Base-by-base conservation (phyloP, 2,113 vertebrate species). In the Cheilinus undulatus region DNA sequence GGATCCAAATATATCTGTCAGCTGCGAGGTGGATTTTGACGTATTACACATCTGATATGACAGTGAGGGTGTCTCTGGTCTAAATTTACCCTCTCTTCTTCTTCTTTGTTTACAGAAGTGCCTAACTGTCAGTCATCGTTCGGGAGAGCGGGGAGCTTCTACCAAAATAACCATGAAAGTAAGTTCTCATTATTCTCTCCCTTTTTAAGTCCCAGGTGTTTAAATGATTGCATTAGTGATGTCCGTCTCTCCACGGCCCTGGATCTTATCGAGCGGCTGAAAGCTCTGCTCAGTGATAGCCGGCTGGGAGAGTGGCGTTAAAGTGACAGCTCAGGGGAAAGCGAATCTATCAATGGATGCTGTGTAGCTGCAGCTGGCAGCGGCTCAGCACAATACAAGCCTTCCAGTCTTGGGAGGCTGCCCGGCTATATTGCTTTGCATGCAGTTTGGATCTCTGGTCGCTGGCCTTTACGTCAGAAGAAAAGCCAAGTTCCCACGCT, bases 61-160 rank as follows among this genome's bases (percentile, higher is more conserved):
- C 42, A 52, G 59, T 23, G 49, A 72, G 61, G 57, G 65, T 17
- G 58, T 48, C 62, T 73, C 56, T 66, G 46, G 43, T 73, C 85
- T 86, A 71, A 88, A 68, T 42, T 56, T 78, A 69, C 3, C 7
- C 19, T 0, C 30, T 27, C 53, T 0, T 60, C 67, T 67, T 36
- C 68, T 67, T 38, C 0, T 86, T 72, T 93, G 26, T 84, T 93
- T 86, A 30, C 94, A 99, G 97, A 98, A 96, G 97, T 98, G 96
- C 97, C 97, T 93, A 97, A 96, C 88, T 98, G 97, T 90, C 97
- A 97, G 93, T 97, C 96, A 30, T 94, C 95, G 0, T 98, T 96
- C 76, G 92, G 96, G 83, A 94, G 94, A 89, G 93, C 92, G 42
- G 92, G 92, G 36, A 94, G 92, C 0, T 94, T 96, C 91, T 98